phyloP scores from a whole-genome alignment of 1,140 invertebrate genomes.

The Apis cerana region DNA sequence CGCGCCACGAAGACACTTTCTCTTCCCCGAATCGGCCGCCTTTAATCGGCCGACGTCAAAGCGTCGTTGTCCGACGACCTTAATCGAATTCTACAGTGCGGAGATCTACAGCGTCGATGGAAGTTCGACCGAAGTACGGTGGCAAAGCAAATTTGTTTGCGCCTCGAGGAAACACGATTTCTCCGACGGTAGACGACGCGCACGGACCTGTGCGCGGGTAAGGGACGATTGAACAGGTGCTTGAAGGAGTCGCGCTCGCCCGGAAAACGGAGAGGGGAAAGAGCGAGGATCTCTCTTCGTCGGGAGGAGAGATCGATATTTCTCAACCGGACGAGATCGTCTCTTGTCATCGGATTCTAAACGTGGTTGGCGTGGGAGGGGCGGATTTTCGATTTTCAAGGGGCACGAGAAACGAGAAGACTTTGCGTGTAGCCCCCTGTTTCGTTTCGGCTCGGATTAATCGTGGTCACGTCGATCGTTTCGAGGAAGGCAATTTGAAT shows the following conservation, averaged over 20 bases:
- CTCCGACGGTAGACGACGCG: background rate
- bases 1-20: no score
- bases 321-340: no score
- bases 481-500: background rate
- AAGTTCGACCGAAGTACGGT: background rate
- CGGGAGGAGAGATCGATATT: no score
- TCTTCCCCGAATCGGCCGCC: no score
- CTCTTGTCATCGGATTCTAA: no score
- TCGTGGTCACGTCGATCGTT: background rate
- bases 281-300: background rate
- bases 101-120: background rate
- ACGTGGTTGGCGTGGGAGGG: no score
- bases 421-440: no score
- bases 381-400: no score
- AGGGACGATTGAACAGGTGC: slow-evolving; percentile 4
- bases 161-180: slow-evolving; percentile 7
- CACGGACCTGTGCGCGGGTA: background rate
- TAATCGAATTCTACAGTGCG: background rate
- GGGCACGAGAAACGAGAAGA: no score
- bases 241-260: background rate
- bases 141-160: slow-evolving; percentile 18
- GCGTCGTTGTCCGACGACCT: background rate
- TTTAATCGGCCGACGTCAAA: no score
- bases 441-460: background rate
- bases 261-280: background rate